phyloP scores from a whole-genome alignment of 1,140 invertebrate species.

The Dysdera silvatica region DNA sequence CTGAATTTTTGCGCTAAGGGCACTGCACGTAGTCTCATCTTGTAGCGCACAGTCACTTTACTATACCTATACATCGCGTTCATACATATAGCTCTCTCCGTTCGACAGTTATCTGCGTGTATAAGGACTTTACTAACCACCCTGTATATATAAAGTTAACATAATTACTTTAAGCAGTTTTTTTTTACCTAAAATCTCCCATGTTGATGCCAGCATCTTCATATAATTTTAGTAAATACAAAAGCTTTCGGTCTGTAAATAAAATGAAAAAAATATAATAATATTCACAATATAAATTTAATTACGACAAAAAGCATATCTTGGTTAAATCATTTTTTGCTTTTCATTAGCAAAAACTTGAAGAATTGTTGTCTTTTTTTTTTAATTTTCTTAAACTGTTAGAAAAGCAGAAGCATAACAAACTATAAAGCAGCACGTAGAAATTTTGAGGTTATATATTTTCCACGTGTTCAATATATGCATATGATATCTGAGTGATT shows the following conservation, averaged over 20 bases:
- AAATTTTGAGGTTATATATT: neutral
- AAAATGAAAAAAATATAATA: neutral
- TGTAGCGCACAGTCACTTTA: neutral
- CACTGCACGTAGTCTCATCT: neutral
- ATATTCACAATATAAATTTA: neutral
- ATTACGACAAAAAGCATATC: neutral
- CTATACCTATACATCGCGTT: neutral
- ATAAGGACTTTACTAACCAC: neutral
- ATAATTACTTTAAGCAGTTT: neutral
- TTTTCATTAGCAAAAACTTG: too few species aligned
- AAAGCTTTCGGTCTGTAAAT: constrained; percentile 18
- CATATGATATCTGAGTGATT: neutral
- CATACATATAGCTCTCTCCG: neutral
- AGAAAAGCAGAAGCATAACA: neutral
- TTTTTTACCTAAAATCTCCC: constrained; percentile 13
- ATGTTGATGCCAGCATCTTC: constrained; percentile 12
- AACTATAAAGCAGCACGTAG: neutral
- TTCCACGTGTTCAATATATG: neutral
- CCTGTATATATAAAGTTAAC: neutral
- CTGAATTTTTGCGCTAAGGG: neutral
- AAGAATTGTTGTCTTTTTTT: too few species aligned
- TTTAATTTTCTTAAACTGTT: too few species aligned
- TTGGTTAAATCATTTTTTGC: neutral
- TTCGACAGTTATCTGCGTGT: too few species aligned
- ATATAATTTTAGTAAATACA: constrained; percentile 21